phyloP scores from a whole-genome alignment of 2,113 vertebrate species.

The Labeo catla region DNA sequence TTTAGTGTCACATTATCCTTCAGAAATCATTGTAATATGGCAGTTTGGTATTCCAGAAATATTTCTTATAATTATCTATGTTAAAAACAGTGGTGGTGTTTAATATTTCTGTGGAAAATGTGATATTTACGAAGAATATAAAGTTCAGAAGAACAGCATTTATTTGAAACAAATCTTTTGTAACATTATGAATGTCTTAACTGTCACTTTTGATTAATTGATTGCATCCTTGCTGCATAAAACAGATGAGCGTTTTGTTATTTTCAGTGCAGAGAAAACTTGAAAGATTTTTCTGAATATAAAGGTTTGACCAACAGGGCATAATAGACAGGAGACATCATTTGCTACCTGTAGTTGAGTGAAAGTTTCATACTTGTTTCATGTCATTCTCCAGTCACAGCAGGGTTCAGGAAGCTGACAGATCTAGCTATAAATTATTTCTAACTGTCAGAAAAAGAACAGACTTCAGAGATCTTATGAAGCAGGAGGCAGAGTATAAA shows the following conservation, averaged over 20 bases:
- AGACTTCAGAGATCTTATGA: constrained; percentile 32
- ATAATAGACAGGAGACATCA: neutral
- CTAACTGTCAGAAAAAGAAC: constrained; percentile 63
- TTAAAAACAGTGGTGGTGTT: neutral
- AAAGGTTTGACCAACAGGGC: too few species aligned
- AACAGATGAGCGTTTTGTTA: neutral
- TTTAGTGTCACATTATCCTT: neutral
- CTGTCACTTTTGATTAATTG: neutral
- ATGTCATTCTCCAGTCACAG: neutral
- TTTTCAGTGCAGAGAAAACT: neutral
- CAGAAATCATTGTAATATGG: neutral
- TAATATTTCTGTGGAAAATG: neutral
- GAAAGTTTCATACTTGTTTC: neutral
- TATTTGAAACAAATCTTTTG: neutral
- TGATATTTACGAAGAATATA: neutral
- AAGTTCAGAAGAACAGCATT: neutral
- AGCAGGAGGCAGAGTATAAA: neutral
- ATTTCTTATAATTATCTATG: neutral
- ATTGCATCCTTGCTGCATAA: neutral
- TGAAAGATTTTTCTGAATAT: neutral
- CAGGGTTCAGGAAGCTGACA: constrained; percentile 60
- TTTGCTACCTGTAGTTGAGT: constrained; percentile 6
- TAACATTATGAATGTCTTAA: neutral
- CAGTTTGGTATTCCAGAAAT: neutral
- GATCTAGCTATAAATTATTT: constrained; percentile 64